Percentiles rank a stretch among this genome's conserved stretches.
Conservation (phyloP, 2,797 vertebrate species). For the Gymnothorax reevesii region DNA sequence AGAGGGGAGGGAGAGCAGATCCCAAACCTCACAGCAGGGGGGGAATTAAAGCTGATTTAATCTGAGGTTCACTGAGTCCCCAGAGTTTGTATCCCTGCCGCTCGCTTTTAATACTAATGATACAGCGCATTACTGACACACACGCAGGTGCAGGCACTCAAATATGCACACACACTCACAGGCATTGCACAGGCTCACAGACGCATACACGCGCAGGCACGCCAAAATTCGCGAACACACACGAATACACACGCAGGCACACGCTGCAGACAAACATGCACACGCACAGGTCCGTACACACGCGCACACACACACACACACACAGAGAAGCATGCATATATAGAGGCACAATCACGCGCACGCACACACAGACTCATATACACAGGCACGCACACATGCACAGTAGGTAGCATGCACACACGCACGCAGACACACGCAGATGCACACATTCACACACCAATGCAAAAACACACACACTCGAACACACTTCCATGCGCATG, state of each 20-base stretch:
- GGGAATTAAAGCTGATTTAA: conserved; percentile 37
- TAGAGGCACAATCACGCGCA: neutral
- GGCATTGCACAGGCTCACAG: neutral
- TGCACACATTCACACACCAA: too few species aligned
- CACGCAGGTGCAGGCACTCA: neutral
- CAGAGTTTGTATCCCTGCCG: neutral
- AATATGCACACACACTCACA: neutral
- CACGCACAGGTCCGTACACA: neutral
- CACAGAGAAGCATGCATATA: too few species aligned
- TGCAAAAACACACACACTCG: neutral
- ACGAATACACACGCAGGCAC: neutral
- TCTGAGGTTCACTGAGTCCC: conserved; percentile 20
- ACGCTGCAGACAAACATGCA: neutral
- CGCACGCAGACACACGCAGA: too few species aligned
- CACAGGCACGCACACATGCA: neutral
- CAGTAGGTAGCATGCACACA: neutral
- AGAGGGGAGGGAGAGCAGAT: conserved; percentile 46
- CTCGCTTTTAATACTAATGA: conserved; percentile 2
- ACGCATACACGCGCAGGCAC: neutral
- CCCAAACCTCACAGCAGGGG: conserved; percentile 53
- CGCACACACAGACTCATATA: conserved; percentile 1
- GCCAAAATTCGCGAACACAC: neutral
- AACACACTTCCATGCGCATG: neutral
- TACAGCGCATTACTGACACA: neutral
- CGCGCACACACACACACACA: neutral